A percentile compares a stretch with the other conserved stretches of the same genome.
These are phyloP conservation scores for Synergus laeviventris DNA, from an alignment of 2,888 invertebrate genomes.

Conservation along the genomic window DNA sequence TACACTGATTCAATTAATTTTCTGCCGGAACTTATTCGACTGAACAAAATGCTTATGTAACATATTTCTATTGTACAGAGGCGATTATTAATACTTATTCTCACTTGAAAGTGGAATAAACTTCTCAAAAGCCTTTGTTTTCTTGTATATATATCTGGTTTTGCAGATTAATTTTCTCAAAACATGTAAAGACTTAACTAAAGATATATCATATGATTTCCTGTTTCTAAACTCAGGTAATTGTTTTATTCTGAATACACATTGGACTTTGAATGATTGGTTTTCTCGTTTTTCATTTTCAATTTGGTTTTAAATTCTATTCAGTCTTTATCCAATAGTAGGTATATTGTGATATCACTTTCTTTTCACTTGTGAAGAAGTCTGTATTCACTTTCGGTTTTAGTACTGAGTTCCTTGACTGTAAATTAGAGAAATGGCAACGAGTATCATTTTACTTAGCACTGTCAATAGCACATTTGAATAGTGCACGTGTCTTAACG, in stretches of 20 bases:
- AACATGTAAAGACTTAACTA: neutral
- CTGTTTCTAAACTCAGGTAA: neutral
- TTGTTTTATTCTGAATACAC: neutral
- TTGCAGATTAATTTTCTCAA: neutral
- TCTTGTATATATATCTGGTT: neutral
- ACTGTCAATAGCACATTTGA: constrained; percentile 21
- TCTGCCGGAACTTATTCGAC: neutral
- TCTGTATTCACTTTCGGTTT: constrained; percentile 31
- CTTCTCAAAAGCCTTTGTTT: neutral
- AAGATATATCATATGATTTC: neutral
- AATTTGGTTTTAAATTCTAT: neutral
- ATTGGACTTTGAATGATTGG: neutral
- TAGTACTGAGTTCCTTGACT: constrained; percentile 22
- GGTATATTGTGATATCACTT: neutral
- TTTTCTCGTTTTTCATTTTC: neutral
- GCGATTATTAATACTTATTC: neutral
- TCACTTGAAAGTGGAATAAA: neutral
- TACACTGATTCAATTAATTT: neutral
- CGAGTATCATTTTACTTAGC: constrained; percentile 15
- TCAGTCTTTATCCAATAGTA: neutral
- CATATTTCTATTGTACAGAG: neutral
- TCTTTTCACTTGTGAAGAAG: neutral
- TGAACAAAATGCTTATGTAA: neutral
- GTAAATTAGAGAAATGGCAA: constrained; percentile 37
- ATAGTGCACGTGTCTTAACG: constrained; percentile 28